phyloP scores from a whole-genome alignment of 2,888 invertebrate genomes.

The Troides oblongomaculatus region DNA sequence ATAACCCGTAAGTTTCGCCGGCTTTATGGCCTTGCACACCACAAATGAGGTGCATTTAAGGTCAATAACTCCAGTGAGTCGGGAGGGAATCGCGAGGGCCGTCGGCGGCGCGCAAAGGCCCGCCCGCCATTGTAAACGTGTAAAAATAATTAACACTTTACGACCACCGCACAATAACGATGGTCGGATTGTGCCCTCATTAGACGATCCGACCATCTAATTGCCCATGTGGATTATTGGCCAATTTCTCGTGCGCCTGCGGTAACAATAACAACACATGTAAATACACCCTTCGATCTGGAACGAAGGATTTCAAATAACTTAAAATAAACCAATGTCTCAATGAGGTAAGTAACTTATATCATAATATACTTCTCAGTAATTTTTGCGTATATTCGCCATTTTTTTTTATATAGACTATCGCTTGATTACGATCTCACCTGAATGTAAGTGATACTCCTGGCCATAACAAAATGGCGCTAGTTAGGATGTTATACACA shows the following conservation, averaged over 20 bases:
- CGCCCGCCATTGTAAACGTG: slow-evolving; percentile 56
- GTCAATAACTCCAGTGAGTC: slow-evolving; percentile 34
- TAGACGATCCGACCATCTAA: slow-evolving; percentile 50
- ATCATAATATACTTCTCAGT: too few relatives aligned
- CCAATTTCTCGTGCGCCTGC: slow-evolving; percentile 30
- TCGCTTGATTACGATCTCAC: too few relatives aligned
- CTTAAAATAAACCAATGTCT: too few relatives aligned
- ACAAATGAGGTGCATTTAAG: slow-evolving; percentile 32
- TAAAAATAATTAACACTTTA: slow-evolving; percentile 57
- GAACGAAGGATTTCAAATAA: background rate
- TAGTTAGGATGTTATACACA: too few relatives aligned
- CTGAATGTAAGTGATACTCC: too few relatives aligned
- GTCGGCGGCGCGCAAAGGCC: slow-evolving; percentile 54
- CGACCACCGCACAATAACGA: slow-evolving; percentile 46
- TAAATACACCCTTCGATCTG: background rate
- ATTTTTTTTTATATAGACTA: too few relatives aligned
- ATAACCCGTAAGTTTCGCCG: too few relatives aligned
- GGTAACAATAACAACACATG: background rate
- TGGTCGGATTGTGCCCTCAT: slow-evolving; percentile 55
- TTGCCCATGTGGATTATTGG: slow-evolving; percentile 40
- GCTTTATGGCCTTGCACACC: background rate
- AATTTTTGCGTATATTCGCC: too few relatives aligned
- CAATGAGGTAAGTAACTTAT: too few relatives aligned
- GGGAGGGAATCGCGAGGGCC: slow-evolving; percentile 34
- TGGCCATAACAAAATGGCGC: too few relatives aligned